A percentile compares a stretch with the other conserved stretches of the same genome.
Evolutionary conservation across 1,140 invertebrate species (phyloP).

Genomic region (Diuraphis noxia): DNA sequence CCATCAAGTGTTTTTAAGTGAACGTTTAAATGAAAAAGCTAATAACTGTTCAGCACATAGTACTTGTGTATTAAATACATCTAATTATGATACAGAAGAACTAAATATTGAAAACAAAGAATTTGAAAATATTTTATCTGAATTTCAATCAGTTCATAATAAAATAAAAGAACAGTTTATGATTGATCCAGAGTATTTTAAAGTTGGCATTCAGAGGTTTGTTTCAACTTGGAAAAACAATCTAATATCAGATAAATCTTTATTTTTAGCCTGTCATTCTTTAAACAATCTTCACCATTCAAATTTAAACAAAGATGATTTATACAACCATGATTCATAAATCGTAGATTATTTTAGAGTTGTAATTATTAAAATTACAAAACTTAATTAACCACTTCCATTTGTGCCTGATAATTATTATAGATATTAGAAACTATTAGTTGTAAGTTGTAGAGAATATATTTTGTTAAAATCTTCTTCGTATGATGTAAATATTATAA

Average conservation of each 20-base stretch:
- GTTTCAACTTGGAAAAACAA: background rate
- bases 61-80: background rate
- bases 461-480: background rate
- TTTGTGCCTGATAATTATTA: background rate
- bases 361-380: background rate
- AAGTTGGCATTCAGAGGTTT: constrained; percentile 27
- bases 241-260: background rate
- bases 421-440: background rate
- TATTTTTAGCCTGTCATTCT: constrained; percentile 15
- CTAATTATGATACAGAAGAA: background rate
- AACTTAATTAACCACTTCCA: no score
- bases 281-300: background rate
- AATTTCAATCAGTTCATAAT: background rate
- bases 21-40: background rate
- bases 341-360: background rate
- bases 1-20: constrained; percentile 8
- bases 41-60: background rate
- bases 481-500: no score
- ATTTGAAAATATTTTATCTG: constrained; percentile 15
- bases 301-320: background rate
- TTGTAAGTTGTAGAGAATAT: background rate
- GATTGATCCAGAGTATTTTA: constrained; percentile 21
- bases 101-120: background rate
- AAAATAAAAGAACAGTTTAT: constrained; percentile 19
- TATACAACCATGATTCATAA: background rate